Percentiles rank a stretch among this genome's conserved stretches.
Evolutionary conservation across 2,797 vertebrate genomes (phyloP).

Genomic region (Malacoctenus gilli): DNA sequence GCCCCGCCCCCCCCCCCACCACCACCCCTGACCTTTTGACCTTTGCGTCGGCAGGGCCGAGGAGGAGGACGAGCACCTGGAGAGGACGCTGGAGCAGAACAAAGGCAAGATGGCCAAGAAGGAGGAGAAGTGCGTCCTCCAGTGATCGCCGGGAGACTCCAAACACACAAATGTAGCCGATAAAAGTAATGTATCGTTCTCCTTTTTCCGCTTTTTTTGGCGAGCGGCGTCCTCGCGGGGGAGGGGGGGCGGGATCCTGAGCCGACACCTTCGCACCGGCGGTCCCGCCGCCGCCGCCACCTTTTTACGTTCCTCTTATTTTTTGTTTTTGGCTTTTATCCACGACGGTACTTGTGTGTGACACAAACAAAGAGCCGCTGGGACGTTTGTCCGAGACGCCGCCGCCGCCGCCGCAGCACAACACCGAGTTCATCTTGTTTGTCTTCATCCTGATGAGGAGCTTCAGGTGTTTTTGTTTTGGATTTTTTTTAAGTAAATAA

Average conservation of each 20-base stretch:
- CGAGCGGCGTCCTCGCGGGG: too few relatives aligned
- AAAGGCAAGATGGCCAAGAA: constrained; percentile 99
- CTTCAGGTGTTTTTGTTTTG: constrained; percentile 39
- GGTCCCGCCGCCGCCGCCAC: too few relatives aligned
- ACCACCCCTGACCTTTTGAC: constrained; percentile 62
- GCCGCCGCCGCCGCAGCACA: constrained; percentile 38
- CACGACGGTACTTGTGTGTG: constrained; percentile 74
- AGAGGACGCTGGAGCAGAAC: constrained; percentile 98
- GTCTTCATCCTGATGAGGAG: constrained; percentile 15
- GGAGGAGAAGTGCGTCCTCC: constrained; percentile 96
- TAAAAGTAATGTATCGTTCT: constrained; percentile 63
- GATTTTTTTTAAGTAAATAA: constrained; percentile 50
- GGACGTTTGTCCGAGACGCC: neutral
- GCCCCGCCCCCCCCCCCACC: neutral
- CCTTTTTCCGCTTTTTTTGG: constrained; percentile 5
- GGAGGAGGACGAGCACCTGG: constrained; percentile 98
- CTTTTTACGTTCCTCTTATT: constrained; percentile 52
- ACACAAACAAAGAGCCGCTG: constrained; percentile 41
- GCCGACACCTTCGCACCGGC: too few relatives aligned
- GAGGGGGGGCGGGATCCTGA: too few relatives aligned
- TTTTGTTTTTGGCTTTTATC: constrained; percentile 46
- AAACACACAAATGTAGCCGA: constrained; percentile 69
- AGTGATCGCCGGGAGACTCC: constrained; percentile 81
- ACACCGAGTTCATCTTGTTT: constrained; percentile 6
- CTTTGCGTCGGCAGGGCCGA: constrained; percentile 87